Percentiles rank a stretch among this genome's conserved stretches.
Evolutionary conservation across 2,888 invertebrate genomes (phyloP).

Genomic region (Amorpha juglandis): DNA sequence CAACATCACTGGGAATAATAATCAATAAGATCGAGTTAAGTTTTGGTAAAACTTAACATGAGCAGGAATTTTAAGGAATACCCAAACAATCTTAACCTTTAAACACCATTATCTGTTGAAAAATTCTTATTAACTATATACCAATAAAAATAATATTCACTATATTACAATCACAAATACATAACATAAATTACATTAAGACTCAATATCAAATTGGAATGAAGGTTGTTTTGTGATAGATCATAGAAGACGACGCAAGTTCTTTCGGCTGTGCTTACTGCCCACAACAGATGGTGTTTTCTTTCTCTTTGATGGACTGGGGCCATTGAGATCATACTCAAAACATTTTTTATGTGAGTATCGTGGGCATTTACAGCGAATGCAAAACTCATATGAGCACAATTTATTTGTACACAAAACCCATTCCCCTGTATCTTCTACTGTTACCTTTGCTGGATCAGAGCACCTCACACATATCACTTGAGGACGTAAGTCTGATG

Average conservation of each 20-base stretch:
- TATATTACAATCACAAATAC: constrained; percentile 8
- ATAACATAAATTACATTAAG: not conserved
- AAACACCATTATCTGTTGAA: not conserved
- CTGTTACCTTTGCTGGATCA: constrained; percentile 75
- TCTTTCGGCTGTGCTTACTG: constrained; percentile 73
- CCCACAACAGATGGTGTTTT: constrained; percentile 66
- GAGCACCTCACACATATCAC: constrained; percentile 71
- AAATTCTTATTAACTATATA: not conserved
- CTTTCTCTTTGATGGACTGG: constrained; percentile 80
- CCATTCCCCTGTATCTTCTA: constrained; percentile 77
- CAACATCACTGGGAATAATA: not conserved
- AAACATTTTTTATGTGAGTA: constrained; percentile 73
- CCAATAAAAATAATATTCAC: not conserved
- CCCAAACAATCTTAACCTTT: not conserved
- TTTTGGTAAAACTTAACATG: not conserved
- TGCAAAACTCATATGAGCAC: constrained; percentile 82
- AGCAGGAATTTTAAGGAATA: not conserved
- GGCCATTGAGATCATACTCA: constrained; percentile 73
- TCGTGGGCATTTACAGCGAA: constrained; percentile 70
- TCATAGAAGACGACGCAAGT: constrained; percentile 72
- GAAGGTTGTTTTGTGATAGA: constrained; percentile 39
- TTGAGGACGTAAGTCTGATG: constrained; percentile 66
- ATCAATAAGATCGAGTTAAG: not conserved
- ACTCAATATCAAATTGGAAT: not conserved
- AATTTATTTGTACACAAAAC: constrained; percentile 77